Evolutionary conservation across 1,140 invertebrate genomes (phyloP), one percentile per base, ranked within the genome.

Genomic region (Melanaphis sacchari): DNA sequence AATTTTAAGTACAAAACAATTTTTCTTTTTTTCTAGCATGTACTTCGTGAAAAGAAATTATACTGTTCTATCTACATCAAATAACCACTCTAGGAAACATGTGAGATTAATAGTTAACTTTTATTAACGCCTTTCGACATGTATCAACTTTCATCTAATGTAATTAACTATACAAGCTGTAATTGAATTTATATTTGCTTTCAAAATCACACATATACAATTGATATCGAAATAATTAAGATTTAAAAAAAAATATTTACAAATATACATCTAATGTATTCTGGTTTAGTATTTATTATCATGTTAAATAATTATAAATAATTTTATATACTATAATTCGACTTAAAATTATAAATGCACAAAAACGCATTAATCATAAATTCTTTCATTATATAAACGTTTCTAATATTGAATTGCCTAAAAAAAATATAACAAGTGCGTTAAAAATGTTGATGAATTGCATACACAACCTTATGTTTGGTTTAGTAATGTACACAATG

Each of bases 1-100:
- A 76, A 76, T 76, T 76, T 76, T 76, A 76, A 76, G 59, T 76
- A 76, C n/a, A 76, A 76, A 76, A 76, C 59, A 76, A 76, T 76
- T 76, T 76, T 76, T 76, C 59, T 76, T 66, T 66, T 66, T 66
- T 66, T n/a, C 59, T 66, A 66, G 59, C 4, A 31, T 66, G 15
- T 66, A 66, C 26, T 15, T 66, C 26, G 59, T 66, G 59, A 66
- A 66, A 66, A 76, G n/a, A 76, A 76, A 76, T n/a, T 36, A 15
- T 76, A 76, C 59, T 18, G 18, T n/a, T 76, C 59, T 15, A 76
- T 36, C n/a, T n/a, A 76, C 31, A n/a, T 18, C 5, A 3, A 76
- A 76, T 36, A 76, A 18, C 59, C n/a, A 76, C 59, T 76, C 59
- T 76, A n/a, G 59, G 31, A 76, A 76, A 76, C 59, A 36, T 76